Base-by-base conservation (phyloP, 1,140 invertebrate species). In the Hermatobates lingyangjiaoensis region DNA sequence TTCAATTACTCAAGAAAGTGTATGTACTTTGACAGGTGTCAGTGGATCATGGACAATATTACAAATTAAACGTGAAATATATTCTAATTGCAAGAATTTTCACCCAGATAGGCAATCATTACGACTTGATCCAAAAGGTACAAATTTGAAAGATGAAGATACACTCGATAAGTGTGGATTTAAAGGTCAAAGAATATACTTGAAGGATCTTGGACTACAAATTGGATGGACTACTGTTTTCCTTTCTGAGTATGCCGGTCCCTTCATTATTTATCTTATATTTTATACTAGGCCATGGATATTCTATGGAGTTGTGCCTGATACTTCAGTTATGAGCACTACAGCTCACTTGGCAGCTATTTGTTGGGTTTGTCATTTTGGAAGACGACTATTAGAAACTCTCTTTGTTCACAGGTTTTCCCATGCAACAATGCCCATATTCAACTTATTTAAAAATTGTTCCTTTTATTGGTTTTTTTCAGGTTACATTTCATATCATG, bases 171-270 rank as follows among this genome's bases (percentile, higher is more conserved):
- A 54, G 45, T 55, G 65, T 50, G 62, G 73, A 27, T 60, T 87
- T 27, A 70, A 72, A 58, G 76, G 76, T 1, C 72, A 71, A 4
- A 83, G 81, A 62, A 62, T 89, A 0, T 89, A 79, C 63, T 69
- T 85, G 18, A 88, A 88, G 74, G 95, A 99, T 72, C 72, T 98
- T 30, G 96, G 96, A 10, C 93, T 93, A 1, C 96, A 98, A 72
- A 88, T 99, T 59, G 90, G 91, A 25, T 99, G 95, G 94, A 89
- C 82, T 59, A 96, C 92, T n/a, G 95, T 97, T 0, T 98, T 98
- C 66, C 64, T 98, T 20, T 73, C 81, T 14, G 96, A 99, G 72
- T 99, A 98, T 72, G 87, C 90, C 54, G 96, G 95, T 2, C 95
- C 95, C 10, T 68, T 98, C 12, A 66, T 89, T 57, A 78, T 97